Evolutionary conservation across 2,888 invertebrate genomes (phyloP), one percentile per base, ranked within the genome.

Genomic region (Gymnosoma rotundatum): DNA sequence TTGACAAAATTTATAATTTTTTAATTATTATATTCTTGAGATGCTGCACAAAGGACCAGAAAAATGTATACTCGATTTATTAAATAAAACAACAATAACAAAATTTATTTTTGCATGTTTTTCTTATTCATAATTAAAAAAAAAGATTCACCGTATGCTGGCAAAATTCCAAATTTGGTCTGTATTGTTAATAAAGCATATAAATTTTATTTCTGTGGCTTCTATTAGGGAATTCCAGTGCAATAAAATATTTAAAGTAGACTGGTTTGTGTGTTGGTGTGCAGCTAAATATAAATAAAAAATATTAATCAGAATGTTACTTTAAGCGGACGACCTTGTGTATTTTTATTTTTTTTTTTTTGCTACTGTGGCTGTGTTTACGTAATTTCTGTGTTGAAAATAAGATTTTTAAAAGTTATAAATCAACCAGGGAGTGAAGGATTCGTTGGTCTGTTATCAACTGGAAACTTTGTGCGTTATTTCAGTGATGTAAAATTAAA

Each of bases 291-390:
- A 48, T 25, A 9, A 14, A 36, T 48, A 10, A 60, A 38, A 52
- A 54, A 25, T 48, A 67, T 52, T 69, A 42, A 78, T 38, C 58
- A 75, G 48, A 75, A 66, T 58, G 58, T 45, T 66, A 36, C 38
- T 75, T 42, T 9, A 50, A 66, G 66, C 21, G 38, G 75, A 75
- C 58, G 75, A 7, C 75, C 75, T 75, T 75, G 75, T 48, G 52
- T 2, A n/a, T 8, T 4, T 25, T 25, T 25, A 2, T 63, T 56
- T 63, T 64, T 64, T 63, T 56, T 63, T 64, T 64, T 10, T 7
- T 48, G 7, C n/a, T 61, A 7, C 9, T 54, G 1, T 42, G 14
- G 32, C 20, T 69, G 12, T 75, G 36, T 63, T 60, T 54, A 56
- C 61, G 54, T 70, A 54, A 70, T 42, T 58, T 45, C 21, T 18